Base-by-base conservation (phyloP, 2,113 vertebrate genomes). In the Campylomormyrus tamandua region DNA sequence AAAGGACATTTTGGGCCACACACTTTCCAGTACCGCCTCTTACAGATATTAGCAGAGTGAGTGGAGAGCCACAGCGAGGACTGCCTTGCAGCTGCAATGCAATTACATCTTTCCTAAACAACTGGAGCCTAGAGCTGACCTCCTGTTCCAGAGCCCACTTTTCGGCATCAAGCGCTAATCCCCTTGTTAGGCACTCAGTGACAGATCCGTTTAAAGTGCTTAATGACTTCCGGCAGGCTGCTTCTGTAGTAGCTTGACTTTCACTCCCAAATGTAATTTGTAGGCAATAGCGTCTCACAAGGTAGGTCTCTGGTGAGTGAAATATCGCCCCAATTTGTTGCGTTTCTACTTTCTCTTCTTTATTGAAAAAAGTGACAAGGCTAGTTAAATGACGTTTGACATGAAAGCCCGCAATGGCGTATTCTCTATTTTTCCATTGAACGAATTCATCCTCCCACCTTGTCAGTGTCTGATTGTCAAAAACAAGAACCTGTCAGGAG, bases 201-300 rank as follows among this genome's bases (percentile, higher is more conserved):
- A 92, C 91, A 83, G 56, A 0, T 83, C 93, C 92, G 9, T 93
- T 94, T 93, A 93, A 93, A 93, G 87, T 70, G 90, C 66, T 92
- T 93, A 94, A 95, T 89, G 90, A 93, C 91, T 93, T 91, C 83
- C 90, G n/a, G 88, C 66, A 91, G 0, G 91, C 91, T 87, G 46
- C 88, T 91, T 91, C 88, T 92, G 21, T 42, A 84, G 45, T 84
- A 4, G 91, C 91, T 49, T 88, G 92, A 91, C 90, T 93, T 91
- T 88, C 0, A 83, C 0, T 8, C 53, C 9, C 52, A 66, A 93
- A 1, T 35, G 89, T 93, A 93, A 93, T 94, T 93, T 92, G 92
- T 91, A 91, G 92, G 92, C 91, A 91, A 89, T 45, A 83, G 90
- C 90, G 52, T 87, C 87, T 89, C 80, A 0, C 0, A 31, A 85